Evolutionary conservation across 2,888 invertebrate genomes (phyloP).

Genomic region (Pollenia labialis): DNA sequence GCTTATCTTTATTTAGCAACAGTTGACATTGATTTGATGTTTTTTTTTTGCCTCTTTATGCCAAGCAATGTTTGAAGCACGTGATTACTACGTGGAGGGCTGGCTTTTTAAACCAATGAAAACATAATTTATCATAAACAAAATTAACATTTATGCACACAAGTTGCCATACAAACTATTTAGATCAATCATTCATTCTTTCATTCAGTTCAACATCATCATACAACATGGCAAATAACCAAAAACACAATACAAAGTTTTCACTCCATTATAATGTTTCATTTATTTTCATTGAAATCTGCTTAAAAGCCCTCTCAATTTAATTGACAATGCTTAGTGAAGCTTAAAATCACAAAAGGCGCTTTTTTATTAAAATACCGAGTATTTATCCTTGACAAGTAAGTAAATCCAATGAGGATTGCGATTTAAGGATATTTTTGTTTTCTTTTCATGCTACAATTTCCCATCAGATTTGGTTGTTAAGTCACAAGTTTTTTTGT

Average conservation of each 20-base stretch:
- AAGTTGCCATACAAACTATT: constrained; percentile 1
- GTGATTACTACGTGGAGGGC: not conserved
- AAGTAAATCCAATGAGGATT: constrained; percentile 52
- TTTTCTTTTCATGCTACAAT: not conserved
- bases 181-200: constrained; percentile 54
- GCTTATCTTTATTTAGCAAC: constrained; percentile 19
- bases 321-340: constrained; percentile 53
- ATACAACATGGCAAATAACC: not conserved
- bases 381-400: constrained; percentile 9
- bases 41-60: not conserved
- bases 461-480: not conserved
- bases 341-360: constrained; percentile 28
- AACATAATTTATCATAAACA: constrained; percentile 59
- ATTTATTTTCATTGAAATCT: constrained; percentile 45
- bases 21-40: not conserved
- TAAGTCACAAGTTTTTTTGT: not conserved
- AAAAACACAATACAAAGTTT: not conserved
- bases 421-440: constrained; percentile 18
- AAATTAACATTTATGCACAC: not conserved
- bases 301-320: constrained; percentile 47
- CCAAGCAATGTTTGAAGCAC: not conserved
- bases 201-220: not conserved
- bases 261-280: constrained; percentile 17
- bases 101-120: not conserved
- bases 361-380: constrained; percentile 21